Percentiles rank a stretch among this genome's conserved stretches.
Evolutionary conservation across 2,113 vertebrate species (phyloP).

Genomic region (Corythoichthys intestinalis): DNA sequence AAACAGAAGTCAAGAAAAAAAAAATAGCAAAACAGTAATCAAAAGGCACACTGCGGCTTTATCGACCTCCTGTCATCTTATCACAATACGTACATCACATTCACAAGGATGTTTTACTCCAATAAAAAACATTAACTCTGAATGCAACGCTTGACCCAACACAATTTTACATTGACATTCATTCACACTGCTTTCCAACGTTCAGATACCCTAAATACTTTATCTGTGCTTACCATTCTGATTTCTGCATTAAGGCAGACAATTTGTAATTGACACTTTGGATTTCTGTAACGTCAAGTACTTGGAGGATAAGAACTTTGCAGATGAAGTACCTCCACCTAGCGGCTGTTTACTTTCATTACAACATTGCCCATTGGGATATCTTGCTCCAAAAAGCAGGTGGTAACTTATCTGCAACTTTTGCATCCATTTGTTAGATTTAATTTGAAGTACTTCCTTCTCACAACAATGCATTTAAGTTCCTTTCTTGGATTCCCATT

Average conservation of each 20-base stretch:
- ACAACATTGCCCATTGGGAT: slow-evolving; percentile 9
- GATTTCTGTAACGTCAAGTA: neutral
- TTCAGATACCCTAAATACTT: neutral
- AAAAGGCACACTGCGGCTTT: slow-evolving; percentile 21
- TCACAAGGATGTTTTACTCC: slow-evolving; percentile 6
- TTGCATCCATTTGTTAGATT: slow-evolving; percentile 8
- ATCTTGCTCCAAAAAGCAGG: neutral
- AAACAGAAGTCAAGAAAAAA: slow-evolving; percentile 47
- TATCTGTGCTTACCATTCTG: slow-evolving; percentile 1
- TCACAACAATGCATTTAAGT: slow-evolving; percentile 63
- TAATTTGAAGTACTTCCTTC: slow-evolving; percentile 14
- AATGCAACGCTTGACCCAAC: neutral
- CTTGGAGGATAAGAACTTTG: neutral
- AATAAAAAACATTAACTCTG: neutral
- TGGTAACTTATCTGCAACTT: neutral
- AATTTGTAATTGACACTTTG: neutral
- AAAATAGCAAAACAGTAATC: slow-evolving; percentile 4
- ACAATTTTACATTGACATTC: slow-evolving; percentile 7
- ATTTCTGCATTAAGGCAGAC: neutral
- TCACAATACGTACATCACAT: slow-evolving; percentile 22
- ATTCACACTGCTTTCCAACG: slow-evolving; percentile 3
- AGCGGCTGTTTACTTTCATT: slow-evolving; percentile 36
- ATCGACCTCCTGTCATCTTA: slow-evolving; percentile 9
- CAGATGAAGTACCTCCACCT: slow-evolving; percentile 47
- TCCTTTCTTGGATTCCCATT: slow-evolving; percentile 94